Base-by-base conservation (phyloP, 2,797 vertebrate species). In the Glyptemys insculpta region DNA sequence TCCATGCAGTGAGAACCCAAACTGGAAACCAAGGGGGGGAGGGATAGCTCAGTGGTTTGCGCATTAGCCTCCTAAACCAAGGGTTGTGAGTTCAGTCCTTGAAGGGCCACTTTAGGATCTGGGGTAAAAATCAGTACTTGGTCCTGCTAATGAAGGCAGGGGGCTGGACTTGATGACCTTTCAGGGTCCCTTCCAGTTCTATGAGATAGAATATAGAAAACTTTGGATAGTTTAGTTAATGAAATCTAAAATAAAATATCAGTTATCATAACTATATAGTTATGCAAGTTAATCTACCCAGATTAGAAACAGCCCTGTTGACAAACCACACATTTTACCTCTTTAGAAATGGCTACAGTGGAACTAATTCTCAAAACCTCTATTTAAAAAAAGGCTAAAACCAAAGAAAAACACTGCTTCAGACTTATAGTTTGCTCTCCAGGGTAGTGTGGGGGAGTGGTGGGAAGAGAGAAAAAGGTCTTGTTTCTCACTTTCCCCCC, bases 301-400 rank as follows among this genome's bases (percentile, higher is more conserved):
- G 96, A 98, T 98, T 98, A 97, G 96, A 98, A 98, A 96, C 97
- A 98, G 97, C 49, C 76, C 88, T 83, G 83, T 97, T 95, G 98
- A 98, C 96, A 98, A 98, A 97, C 91, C 95, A 90, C 94, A 95
- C 83, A 85, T 97, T 97, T 97, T 98, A 97, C 95, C 91, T 97
- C 93, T 96, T 96, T 94, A 97, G 94, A 96, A 97, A 97, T 83
- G 91, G 93, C 96, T 98, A 95, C 95, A 95, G 92, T 81, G n/a
- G 83, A 98, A 97, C 84, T 88, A 96, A 72, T 94, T 97, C 96
- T 96, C 96, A 96, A 96, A 98, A 87, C 27, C 89, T 56, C 85
- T 97, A 90, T 91, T 94, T 79, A 11, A 72, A 72, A 1, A 27
- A 15, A 92, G 78, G 19, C 92, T 95, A 97, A 97, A 96, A 47